Evolutionary conservation across 2,797 vertebrate species (phyloP), one percentile per base, ranked within the genome.

Genomic region (Betta splendens): DNA sequence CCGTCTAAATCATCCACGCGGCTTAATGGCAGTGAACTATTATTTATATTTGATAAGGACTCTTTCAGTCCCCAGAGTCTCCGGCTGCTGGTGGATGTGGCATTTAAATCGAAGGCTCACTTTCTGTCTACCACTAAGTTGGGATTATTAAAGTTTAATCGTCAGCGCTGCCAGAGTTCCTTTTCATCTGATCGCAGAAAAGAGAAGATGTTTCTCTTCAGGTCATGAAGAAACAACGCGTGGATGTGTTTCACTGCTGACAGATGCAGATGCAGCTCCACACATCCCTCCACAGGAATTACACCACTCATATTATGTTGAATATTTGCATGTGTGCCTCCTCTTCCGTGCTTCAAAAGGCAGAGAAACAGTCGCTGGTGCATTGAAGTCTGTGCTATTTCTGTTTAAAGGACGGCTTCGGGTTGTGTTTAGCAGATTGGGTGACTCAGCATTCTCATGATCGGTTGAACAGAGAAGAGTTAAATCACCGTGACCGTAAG

Each of bases 1-100:
- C 89, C 87, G 87, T 94, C 91, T 93, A 89, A 88, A 93, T 94
- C 91, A 90, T 72, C 89, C 86, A 87, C 84, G 79, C 84, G 79
- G 80, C 85, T 70, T 80, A 89, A 92, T 89, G 91, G 88, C 84
- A 75, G 74, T 65, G 69, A 77, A 81, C 87, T 83, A 87, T 89
- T 91, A 90, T 89, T 86, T 85, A 89, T 88, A 85, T 85, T 83
- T 85, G 72, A 87, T 87, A 79, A 84, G 76, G 58, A 81, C 64
- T 70, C 75, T 84, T 86, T 76, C 79, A 89, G 77, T 75, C 78
- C 60, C 69, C 62, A 16, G 53, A 63, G 72, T 78, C 66, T 61
- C 60, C 53, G 64, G 70, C 49, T 53, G 33, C 51, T 29, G 25
- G 58, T 54, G 58, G 40, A 66, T 44, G 43, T 72, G 82, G 64